These are phyloP conservation scores for Lepidostoma basale DNA, from an alignment of 1,140 invertebrate genomes.

Conservation along the genomic window DNA sequence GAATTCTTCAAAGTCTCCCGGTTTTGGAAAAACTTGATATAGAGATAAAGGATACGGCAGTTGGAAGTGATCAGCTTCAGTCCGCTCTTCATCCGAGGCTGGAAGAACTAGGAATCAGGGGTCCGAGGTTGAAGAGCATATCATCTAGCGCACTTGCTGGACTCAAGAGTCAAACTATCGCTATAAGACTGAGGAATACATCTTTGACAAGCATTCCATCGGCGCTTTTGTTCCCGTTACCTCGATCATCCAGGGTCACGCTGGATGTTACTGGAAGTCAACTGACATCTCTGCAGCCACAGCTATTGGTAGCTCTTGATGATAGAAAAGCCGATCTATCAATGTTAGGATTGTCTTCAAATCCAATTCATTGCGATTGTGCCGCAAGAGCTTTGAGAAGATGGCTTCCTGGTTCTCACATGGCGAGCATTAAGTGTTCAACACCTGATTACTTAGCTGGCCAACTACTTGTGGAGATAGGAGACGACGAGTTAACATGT, in stretches of 20 bases:
- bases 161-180: slow-evolving; percentile 72
- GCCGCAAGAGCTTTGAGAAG: slow-evolving; percentile 76
- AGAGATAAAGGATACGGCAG: slow-evolving; percentile 82
- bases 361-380: slow-evolving; percentile 87
- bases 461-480: slow-evolving; percentile 72
- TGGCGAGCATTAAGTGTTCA: slow-evolving; percentile 67
- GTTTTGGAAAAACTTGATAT: slow-evolving; percentile 76
- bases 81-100: slow-evolving; percentile 80
- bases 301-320: slow-evolving; percentile 78
- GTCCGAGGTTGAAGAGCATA: slow-evolving; percentile 75
- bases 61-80: slow-evolving; percentile 82
- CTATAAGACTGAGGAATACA: slow-evolving; percentile 78
- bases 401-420: slow-evolving; percentile 71
- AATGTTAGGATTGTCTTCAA: slow-evolving; percentile 73
- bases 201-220: slow-evolving; percentile 77
- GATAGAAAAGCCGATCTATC: slow-evolving; percentile 76
- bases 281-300: slow-evolving; percentile 74
- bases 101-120: slow-evolving; percentile 73
- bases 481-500: slow-evolving; percentile 80
- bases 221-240: slow-evolving; percentile 85
- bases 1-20: slow-evolving; percentile 73
- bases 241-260: slow-evolving; percentile 79
- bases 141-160: slow-evolving; percentile 83
- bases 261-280: slow-evolving; percentile 81
- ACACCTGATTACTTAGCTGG: slow-evolving; percentile 72